phyloP scores from a whole-genome alignment of 2,888 invertebrate genomes.

The Pinctada fucata region DNA sequence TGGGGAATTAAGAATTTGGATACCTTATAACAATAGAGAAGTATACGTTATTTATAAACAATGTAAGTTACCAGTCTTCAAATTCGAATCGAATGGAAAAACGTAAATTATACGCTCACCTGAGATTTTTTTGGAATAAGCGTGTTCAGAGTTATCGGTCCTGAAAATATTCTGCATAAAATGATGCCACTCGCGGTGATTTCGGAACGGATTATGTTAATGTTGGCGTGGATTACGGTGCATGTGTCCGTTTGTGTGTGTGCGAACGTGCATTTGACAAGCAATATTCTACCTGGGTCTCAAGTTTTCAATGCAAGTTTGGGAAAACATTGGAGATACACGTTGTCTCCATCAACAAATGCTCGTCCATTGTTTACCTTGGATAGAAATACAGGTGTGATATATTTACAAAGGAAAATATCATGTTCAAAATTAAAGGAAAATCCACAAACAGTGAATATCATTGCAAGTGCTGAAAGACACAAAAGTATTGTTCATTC shows the following conservation, averaged over 20 bases:
- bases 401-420: slow-evolving; percentile 47
- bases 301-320: slow-evolving; percentile 65
- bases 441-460: slow-evolving; percentile 51
- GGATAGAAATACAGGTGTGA: slow-evolving; percentile 54
- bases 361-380: slow-evolving; percentile 46
- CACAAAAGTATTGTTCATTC: slow-evolving; percentile 12
- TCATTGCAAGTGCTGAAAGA: slow-evolving; percentile 51
- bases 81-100: not conserved
- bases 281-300: slow-evolving; percentile 39
- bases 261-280: slow-evolving; percentile 52
- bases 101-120: not conserved
- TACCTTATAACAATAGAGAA: too few relatives aligned
- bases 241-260: slow-evolving; percentile 29
- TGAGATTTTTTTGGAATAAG: not conserved
- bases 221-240: slow-evolving; percentile 28
- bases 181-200: not conserved
- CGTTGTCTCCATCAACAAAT: slow-evolving; percentile 47
- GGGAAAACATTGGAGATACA: slow-evolving; percentile 78
- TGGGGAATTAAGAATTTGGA: slow-evolving; percentile 2
- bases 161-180: not conserved
- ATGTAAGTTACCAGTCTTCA: not conserved
- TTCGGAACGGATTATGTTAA: not conserved
- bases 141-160: not conserved
- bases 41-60: too few relatives aligned
- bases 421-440: slow-evolving; percentile 45